phyloP scores from a whole-genome alignment of 1,140 invertebrate species.

The Orchestia grillus region DNA sequence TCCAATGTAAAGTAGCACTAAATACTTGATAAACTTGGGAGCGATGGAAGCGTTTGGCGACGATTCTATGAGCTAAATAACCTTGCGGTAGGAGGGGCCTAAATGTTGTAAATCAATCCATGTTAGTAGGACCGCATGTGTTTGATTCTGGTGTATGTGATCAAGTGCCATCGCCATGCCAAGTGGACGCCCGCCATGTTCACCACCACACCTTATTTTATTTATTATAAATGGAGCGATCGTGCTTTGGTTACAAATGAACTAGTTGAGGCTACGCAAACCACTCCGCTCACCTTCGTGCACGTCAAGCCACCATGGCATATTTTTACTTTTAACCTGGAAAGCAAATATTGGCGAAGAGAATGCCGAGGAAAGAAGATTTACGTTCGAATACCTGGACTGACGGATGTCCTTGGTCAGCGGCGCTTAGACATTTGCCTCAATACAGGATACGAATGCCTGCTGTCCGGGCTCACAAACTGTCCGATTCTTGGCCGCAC shows the following conservation, averaged over 20 bases:
- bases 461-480: background rate
- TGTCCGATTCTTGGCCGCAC: slow-evolving; percentile 34
- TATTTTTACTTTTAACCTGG: slow-evolving; percentile 46
- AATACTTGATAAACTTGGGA: background rate
- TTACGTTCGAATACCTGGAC: slow-evolving; percentile 54
- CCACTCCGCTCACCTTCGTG: slow-evolving; percentile 30
- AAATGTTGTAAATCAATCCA: slow-evolving; percentile 66
- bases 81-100: slow-evolving; percentile 64
- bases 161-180: slow-evolving; percentile 56
- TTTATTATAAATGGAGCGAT: slow-evolving; percentile 56
- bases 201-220: slow-evolving; percentile 56
- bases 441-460: slow-evolving; percentile 45
- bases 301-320: background rate
- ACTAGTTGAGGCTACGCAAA: slow-evolving; percentile 48
- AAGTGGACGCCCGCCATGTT: slow-evolving; percentile 56
- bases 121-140: slow-evolving; percentile 66
- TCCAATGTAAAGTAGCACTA: background rate
- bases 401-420: slow-evolving; percentile 55
- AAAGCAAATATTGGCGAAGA: slow-evolving; percentile 50
- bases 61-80: slow-evolving; percentile 44
- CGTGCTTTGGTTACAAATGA: slow-evolving; percentile 56
- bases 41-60: slow-evolving; percentile 49
- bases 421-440: slow-evolving; percentile 47
- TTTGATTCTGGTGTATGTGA: slow-evolving; percentile 66
- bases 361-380: slow-evolving; percentile 31